Conservation (phyloP, 2,888 invertebrate genomes). For the Norana najaformis region DNA sequence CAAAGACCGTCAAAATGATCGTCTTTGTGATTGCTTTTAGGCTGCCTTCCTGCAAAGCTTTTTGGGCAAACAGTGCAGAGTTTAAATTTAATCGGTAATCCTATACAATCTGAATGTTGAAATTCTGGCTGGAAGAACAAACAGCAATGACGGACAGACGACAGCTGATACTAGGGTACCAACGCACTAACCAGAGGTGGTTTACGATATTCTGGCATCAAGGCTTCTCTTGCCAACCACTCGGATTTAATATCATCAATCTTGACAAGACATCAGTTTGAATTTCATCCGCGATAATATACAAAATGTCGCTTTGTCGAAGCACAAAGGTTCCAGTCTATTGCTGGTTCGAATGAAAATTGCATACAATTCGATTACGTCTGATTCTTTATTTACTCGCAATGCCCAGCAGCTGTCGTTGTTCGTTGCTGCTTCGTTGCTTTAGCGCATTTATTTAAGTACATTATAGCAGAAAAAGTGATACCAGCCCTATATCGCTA, state of each 20-base stretch:
- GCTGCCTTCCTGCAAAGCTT: background rate
- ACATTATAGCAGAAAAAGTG: no score
- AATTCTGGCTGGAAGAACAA: no score
- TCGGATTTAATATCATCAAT: background rate
- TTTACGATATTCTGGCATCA: conserved; percentile 13
- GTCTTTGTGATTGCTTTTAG: background rate
- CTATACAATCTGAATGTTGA: background rate
- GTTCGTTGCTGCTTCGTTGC: no score
- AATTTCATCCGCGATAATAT: background rate
- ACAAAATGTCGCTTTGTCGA: background rate
- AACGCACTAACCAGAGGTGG: conserved; percentile 4
- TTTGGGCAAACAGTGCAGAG: background rate
- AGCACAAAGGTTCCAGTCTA: background rate
- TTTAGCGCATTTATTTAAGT: background rate
- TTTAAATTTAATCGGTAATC: background rate
- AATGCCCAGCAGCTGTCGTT: background rate
- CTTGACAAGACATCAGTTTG: background rate
- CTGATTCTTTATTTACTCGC: background rate
- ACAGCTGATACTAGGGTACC: background rate
- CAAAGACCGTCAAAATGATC: background rate
- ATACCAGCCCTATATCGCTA: no score
- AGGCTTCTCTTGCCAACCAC: background rate
- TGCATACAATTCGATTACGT: background rate
- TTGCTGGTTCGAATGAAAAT: background rate
- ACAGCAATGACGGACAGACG: background rate